Evolutionary conservation across 2,888 invertebrate genomes (phyloP), one percentile per base, ranked within the genome.

Genomic region (Melipona bicolor): DNA sequence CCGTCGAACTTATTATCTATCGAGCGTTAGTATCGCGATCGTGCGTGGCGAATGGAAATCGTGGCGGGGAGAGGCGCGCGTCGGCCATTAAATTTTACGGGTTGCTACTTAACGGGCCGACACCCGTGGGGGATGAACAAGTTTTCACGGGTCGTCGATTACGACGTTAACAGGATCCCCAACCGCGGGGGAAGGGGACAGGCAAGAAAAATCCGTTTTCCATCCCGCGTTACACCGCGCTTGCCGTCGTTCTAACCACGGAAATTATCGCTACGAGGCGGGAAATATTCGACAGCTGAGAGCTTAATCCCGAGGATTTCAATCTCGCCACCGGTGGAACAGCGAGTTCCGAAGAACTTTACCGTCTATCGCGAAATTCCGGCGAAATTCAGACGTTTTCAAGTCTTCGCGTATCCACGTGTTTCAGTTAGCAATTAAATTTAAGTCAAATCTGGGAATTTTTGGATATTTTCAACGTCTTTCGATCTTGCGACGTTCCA

Each of bases 61-160:
- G 24, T 3, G 54, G 15, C 1, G 19, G 50, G 3, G 13, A 24
- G 9, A 27, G 61, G 11, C 24, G 15, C 5, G 62, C 9, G 69
- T 43, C 32, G 36, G 36, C 64, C 77, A n/a, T 70, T 70, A 80
- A 70, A 80, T 77, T 77, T 80, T 70, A 77, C 70, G 50, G 21
- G 52, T 62, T 50, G 27, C 32, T 27, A 32, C 76, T 70, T 77
- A 77, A 77, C 64, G 70, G 32, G 17, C 24, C 36, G 36, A 32
- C 32, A 27, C 24, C 13, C 24, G 50, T 5, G 13, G 11, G 75
- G 54, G 64, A 50, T 17, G 27, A 74, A 49, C 75, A 70, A 77
- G 79, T 64, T 79, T 54, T 61, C 69, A 54, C 49, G 68, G 43
- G 21, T 32, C 64, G 17, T 17, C 64, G 54, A 69, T 65, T 24